Conservation (phyloP, 2,888 invertebrate genomes). For the Limnephilus rhombicus region DNA sequence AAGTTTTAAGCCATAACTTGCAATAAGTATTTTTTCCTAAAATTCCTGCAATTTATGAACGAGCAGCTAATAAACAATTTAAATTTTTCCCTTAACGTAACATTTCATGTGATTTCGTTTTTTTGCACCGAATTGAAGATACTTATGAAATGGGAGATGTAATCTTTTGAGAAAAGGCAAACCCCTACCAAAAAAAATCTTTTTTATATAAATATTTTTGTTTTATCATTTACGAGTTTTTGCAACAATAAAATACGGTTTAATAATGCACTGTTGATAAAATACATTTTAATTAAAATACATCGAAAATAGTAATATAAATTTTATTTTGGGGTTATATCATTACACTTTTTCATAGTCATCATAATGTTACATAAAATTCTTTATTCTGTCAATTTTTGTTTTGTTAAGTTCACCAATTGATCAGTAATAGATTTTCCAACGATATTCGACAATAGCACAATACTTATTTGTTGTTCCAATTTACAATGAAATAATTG, state of each 20-base stretch:
- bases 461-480: no score
- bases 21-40: no score
- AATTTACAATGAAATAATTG: no score
- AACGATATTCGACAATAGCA: no score
- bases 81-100: neutral
- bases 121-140: neutral
- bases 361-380: neutral
- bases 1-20: no score
- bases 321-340: neutral
- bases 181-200: neutral
- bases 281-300: neutral
- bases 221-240: neutral
- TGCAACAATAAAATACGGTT: neutral
- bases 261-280: neutral
- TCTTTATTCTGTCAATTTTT: neutral
- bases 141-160: neutral
- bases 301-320: neutral
- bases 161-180: neutral
- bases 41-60: no score
- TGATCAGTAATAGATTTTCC: no score
- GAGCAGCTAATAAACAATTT: neutral
- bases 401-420: no score
- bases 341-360: neutral
- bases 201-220: neutral
- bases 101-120: neutral